Conservation (phyloP, 2,797 vertebrate genomes). For the Gephyroberyx darwinii region DNA sequence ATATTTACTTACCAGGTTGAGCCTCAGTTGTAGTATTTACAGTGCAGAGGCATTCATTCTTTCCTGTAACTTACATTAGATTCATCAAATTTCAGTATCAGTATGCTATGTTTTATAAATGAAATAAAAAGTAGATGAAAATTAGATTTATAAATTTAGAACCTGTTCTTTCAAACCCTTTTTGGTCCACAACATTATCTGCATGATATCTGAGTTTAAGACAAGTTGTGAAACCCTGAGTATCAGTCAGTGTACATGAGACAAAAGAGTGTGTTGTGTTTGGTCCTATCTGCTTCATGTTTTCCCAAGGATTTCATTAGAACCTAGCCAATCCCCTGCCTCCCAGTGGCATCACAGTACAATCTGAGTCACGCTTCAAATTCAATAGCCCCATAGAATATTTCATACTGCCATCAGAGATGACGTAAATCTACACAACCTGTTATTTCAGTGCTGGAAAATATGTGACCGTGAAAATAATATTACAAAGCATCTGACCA, state of each 20-base stretch:
- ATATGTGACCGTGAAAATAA: slow-evolving; percentile 66
- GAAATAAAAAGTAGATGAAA: no score
- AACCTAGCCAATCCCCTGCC: slow-evolving; percentile 25
- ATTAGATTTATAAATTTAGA: no score
- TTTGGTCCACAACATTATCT: neutral
- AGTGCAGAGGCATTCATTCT: neutral
- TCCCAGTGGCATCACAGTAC: slow-evolving; percentile 36
- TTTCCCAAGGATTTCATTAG: slow-evolving; percentile 29
- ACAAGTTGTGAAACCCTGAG: slow-evolving; percentile 12
- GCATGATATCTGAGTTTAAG: neutral
- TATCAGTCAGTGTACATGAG: slow-evolving; percentile 1
- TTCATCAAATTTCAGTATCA: neutral
- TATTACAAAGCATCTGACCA: slow-evolving; percentile 57
- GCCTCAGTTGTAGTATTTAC: slow-evolving; percentile 13
- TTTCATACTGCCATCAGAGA: slow-evolving; percentile 46
- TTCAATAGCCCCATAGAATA: slow-evolving; percentile 61
- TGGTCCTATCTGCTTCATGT: slow-evolving; percentile 9
- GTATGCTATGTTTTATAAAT: no score
- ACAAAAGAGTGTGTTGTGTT: slow-evolving; percentile 14
- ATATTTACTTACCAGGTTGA: slow-evolving; percentile 9
- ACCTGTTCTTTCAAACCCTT: no score
- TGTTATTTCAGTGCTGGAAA: slow-evolving; percentile 56
- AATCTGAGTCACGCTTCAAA: slow-evolving; percentile 64
- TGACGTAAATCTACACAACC: slow-evolving; percentile 46
- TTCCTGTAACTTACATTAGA: neutral